These are phyloP conservation scores for Daktulosphaira vitifoliae DNA, from an alignment of 1,140 invertebrate species.

Conservation along the genomic window DNA sequence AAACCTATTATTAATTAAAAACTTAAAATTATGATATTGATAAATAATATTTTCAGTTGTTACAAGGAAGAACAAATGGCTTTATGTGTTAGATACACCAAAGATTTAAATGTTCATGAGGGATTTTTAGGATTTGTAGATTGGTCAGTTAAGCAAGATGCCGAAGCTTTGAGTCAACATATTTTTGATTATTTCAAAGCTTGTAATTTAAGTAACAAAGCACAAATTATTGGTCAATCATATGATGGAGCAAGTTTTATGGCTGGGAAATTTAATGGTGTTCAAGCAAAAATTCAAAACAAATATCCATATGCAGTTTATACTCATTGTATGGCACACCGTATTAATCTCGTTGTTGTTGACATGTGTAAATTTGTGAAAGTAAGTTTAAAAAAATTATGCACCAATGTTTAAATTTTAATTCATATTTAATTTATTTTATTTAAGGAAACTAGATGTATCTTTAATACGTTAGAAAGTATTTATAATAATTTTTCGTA, in stretches of 20 bases:
- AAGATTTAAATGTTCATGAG: not conserved
- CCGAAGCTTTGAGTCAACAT: not conserved
- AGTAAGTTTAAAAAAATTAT: too few species aligned
- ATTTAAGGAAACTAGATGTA: not conserved
- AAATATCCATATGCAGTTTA: not conserved
- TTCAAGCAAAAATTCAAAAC: constrained; percentile 8
- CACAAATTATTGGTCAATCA: constrained; percentile 18
- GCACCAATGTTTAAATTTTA: too few species aligned
- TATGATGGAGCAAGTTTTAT: not conserved
- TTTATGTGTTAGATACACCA: constrained; percentile 5
- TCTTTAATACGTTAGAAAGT: too few species aligned
- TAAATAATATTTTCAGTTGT: not conserved
- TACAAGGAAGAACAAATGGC: not conserved
- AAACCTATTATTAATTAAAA: too few species aligned
- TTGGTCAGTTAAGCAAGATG: constrained; percentile 3
- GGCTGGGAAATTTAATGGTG: not conserved
- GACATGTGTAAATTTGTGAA: constrained; percentile 6
- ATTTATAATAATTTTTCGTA: too few species aligned
- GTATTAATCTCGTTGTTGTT: constrained; percentile 3
- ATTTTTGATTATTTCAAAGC: not conserved
- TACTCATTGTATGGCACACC: not conserved
- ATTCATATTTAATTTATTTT: too few species aligned
- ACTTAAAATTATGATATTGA: too few species aligned
- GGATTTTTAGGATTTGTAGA: constrained; percentile 1
- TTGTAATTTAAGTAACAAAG: not conserved